These are phyloP conservation scores for Chymomyza costata DNA, from an alignment of 1,140 invertebrate species.

Conservation along the genomic window DNA sequence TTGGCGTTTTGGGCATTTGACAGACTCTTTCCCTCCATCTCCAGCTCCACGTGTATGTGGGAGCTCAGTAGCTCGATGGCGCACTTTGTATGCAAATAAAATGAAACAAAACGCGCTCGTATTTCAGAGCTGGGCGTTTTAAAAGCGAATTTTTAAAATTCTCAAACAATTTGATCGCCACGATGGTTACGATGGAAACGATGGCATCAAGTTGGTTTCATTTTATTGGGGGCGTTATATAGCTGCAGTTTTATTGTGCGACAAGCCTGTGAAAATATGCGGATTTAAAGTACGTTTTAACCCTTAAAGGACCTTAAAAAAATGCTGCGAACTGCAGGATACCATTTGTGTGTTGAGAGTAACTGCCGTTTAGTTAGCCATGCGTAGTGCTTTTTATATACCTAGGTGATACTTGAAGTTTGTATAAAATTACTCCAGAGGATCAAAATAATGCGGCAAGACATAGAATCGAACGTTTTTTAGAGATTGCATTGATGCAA, in stretches of 20 bases:
- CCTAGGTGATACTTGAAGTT: no score
- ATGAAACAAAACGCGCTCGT: constrained; percentile 39
- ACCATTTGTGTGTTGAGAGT: no score
- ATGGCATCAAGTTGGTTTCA: constrained; percentile 1
- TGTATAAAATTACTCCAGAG: no score
- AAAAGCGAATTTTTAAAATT: constrained; percentile 63
- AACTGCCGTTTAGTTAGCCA: no score
- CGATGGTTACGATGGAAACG: constrained; percentile 41
- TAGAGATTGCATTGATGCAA: no score
- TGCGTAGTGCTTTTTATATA: no score
- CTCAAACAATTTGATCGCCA: constrained; percentile 21
- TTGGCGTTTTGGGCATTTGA: constrained; percentile 43
- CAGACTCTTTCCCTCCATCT: neutral
- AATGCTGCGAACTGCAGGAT: no score
- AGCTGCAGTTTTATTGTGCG: constrained; percentile 46
- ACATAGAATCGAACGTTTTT: no score
- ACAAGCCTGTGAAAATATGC: constrained; percentile 56
- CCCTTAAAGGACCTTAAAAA: no score
- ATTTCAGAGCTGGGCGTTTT: constrained; percentile 40
- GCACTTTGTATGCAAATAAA: constrained; percentile 57
- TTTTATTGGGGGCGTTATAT: constrained; percentile 1
- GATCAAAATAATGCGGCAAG: no score
- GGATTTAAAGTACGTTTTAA: constrained; percentile 68
- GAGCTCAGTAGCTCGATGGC: no score
- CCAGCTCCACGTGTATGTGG: no score